These are phyloP conservation scores for Micropterix aruncella DNA, from an alignment of 2,888 invertebrate genomes.

Conservation along the genomic window DNA sequence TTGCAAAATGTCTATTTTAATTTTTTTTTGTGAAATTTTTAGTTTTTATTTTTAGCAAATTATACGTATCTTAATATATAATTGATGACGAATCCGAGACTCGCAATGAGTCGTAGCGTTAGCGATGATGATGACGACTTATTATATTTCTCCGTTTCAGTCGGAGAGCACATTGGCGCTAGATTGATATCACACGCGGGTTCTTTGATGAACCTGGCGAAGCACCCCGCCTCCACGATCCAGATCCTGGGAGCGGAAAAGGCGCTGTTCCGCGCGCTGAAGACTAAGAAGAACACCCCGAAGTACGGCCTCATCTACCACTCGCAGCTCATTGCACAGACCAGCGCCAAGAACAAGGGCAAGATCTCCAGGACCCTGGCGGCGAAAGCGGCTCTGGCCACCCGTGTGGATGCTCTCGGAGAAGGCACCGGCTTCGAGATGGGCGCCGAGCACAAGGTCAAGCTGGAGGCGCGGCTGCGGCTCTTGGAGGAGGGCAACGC, in stretches of 20 bases:
- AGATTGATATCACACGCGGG: constrained; percentile 96
- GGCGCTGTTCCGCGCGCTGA: constrained; percentile 90
- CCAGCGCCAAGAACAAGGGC: constrained; percentile 84
- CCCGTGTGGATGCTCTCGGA: constrained; percentile 90
- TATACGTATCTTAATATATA: no score
- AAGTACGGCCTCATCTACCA: constrained; percentile 99
- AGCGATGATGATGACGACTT: no score
- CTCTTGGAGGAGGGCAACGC: constrained; percentile 78
- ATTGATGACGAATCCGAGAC: no score
- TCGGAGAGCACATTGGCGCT: constrained; percentile 96
- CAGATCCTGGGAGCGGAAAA: constrained; percentile 99
- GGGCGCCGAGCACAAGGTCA: constrained; percentile 81
- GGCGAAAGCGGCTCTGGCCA: constrained; percentile 87
- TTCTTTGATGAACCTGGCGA: constrained; percentile 89
- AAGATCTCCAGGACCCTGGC: constrained; percentile 93
- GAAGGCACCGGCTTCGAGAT: constrained; percentile 75
- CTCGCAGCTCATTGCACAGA: constrained; percentile 82
- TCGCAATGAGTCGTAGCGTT: no score
- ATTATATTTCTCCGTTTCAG: no score
- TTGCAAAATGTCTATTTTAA: no score
- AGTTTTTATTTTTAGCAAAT: no score
- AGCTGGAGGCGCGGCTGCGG: constrained; percentile 66
- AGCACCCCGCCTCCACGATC: constrained; percentile 94
- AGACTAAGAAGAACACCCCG: constrained; percentile 95
- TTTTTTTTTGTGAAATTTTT: no score